These are phyloP conservation scores for Brachypterus glaber DNA, from an alignment of 2,888 invertebrate genomes.

Conservation along the genomic window DNA sequence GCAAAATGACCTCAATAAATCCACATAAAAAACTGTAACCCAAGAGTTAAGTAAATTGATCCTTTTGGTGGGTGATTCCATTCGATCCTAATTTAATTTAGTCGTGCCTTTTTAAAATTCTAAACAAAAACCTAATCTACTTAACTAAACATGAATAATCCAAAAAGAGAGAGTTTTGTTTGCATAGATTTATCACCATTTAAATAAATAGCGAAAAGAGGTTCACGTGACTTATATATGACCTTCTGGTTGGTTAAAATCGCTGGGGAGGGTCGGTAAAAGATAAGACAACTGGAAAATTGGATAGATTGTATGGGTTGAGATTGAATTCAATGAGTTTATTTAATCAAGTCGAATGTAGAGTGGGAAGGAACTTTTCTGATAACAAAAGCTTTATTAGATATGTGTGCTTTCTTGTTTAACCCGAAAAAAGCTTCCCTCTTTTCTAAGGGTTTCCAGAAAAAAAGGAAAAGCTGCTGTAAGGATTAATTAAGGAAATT, in stretches of 20 bases:
- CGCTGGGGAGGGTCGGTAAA: conserved; percentile 34
- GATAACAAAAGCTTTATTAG: conserved; percentile 16
- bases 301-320: conserved; percentile 38
- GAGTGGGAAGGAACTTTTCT: conserved; percentile 20
- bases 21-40: no score
- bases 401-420: no score
- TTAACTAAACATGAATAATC: not conserved
- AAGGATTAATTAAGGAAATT: not conserved
- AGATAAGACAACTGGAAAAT: conserved; percentile 41
- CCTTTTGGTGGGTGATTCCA: no score
- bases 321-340: conserved; percentile 41
- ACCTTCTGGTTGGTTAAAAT: conserved; percentile 34
- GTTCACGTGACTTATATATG: conserved; percentile 31
- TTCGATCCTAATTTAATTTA: not conserved
- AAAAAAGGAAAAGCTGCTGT: no score
- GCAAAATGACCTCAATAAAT: no score
- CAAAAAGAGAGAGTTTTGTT: no score
- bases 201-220: conserved; percentile 30
- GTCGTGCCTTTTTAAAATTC: not conserved
- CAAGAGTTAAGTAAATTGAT: no score
- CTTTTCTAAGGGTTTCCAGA: no score
- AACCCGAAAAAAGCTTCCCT: no score
- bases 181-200: conserved; percentile 26
- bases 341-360: conserved; percentile 35
- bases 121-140: conserved; percentile 5